phyloP scores from a whole-genome alignment of 2,113 vertebrate genomes.

The Pseudorasbora parva region DNA sequence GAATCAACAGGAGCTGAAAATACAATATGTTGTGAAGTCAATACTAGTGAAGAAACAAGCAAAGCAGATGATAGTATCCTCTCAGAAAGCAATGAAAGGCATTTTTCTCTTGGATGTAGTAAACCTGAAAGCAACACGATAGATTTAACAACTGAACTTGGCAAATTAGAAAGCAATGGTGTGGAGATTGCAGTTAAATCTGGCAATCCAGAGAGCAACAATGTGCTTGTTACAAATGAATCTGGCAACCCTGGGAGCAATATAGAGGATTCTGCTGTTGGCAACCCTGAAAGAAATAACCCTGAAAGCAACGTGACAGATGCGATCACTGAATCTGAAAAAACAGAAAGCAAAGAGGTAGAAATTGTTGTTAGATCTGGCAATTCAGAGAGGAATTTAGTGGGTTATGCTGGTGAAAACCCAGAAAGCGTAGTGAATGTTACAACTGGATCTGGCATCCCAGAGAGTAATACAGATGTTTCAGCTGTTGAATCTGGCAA shows the following conservation, averaged over 20 bases:
- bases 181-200: neutral
- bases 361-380: neutral
- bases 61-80: neutral
- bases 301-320: neutral
- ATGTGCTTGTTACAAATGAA: neutral
- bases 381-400: neutral
- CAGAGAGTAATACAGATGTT: neutral
- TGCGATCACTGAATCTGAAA: neutral
- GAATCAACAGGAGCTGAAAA: constrained; percentile 1
- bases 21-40: neutral
- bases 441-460: neutral
- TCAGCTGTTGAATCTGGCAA: neutral
- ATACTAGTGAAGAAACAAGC: neutral
- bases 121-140: neutral
- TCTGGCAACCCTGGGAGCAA: no score
- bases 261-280: neutral
- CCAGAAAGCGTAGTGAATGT: neutral
- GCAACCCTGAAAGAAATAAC: neutral
- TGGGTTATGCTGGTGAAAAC: neutral
- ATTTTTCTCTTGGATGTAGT: neutral
- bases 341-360: neutral
- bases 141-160: neutral
- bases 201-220: neutral
- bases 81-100: neutral
- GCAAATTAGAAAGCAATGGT: neutral